Evolutionary conservation across 2,888 invertebrate genomes (phyloP), one percentile per base, ranked within the genome.

Genomic region (Mellilla xanthometata): DNA sequence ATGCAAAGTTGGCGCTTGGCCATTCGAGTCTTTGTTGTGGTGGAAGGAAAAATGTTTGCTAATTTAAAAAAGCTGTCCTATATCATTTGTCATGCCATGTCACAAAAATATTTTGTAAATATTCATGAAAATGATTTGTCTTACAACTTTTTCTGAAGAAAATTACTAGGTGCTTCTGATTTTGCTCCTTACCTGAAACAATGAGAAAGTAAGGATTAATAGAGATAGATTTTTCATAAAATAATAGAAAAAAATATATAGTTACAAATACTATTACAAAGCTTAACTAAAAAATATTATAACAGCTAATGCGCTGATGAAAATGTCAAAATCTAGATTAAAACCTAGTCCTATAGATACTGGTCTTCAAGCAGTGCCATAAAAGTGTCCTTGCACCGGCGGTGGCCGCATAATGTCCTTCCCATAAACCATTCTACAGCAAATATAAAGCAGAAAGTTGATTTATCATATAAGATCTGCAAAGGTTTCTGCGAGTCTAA

Each of bases 11-110:
- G 83, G 83, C 82, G 53, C 51, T 13, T 46, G 59, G 82, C 84
- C 84, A 81, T 68, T 46, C 39, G 52, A 60, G 60, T 66, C 70
- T 73, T 79, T 78, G 73, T 76, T 75, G 75, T 72, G 72, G 74
- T 60, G 65, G 69, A 68, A 66, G 52, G 50, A 62, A 63, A 64
- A 65, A 60, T 61, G 53, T 51, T 54, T 51, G 30, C 22, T 54
- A 52, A 58, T 58, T 59, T 59, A 56, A 56, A 63, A 62, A 58
- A 24, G 15, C 15, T 24, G 2, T 24, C 32, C 50, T 42, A 48
- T 39, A 57, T 38, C 19, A 48, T 48, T 41, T 22, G 28, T 48
- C 43, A 51, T 39, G 38, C 47, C n/a, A 27, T 39, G 54, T 39
- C 50, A 41, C 29, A 42, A 44, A 54, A 53, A 50, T 52, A 48